phyloP scores from a whole-genome alignment of 2,888 invertebrate species.

The Conops quadrifasciatus region DNA sequence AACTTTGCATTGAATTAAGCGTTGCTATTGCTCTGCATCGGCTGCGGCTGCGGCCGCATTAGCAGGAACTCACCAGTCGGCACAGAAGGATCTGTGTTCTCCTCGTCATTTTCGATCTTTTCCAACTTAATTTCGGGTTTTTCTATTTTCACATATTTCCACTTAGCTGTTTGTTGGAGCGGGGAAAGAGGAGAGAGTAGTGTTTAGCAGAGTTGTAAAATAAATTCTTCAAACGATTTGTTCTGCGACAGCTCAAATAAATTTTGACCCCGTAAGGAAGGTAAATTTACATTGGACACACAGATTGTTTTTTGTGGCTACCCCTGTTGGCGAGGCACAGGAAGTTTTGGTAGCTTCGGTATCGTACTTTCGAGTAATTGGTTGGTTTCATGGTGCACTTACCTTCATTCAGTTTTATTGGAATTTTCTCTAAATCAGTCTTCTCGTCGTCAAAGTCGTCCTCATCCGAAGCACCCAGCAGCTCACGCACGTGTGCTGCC shows the following conservation, averaged over 20 bases:
- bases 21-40: neutral
- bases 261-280: neutral
- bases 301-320: slow-evolving; percentile 19
- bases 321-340: neutral
- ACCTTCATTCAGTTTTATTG: slow-evolving; percentile 61
- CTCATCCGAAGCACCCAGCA: slow-evolving; percentile 58
- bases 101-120: slow-evolving; percentile 6
- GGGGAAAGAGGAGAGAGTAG: slow-evolving; percentile 4
- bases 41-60: slow-evolving; percentile 7
- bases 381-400: slow-evolving; percentile 33
- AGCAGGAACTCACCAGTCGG: slow-evolving; percentile 21
- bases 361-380: neutral
- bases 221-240: neutral
- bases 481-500: slow-evolving; percentile 51
- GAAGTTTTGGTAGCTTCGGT: neutral
- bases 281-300: slow-evolving; percentile 3
- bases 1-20: slow-evolving; percentile 6
- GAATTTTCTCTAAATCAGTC: slow-evolving; percentile 56
- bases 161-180: slow-evolving; percentile 39
- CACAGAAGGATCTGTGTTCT: neutral
- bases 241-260: slow-evolving; percentile 6
- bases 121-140: slow-evolving; percentile 37
- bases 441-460: slow-evolving; percentile 55
- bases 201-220: slow-evolving; percentile 5
- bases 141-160: slow-evolving; percentile 44